Percentiles rank a stretch among this genome's conserved stretches.
Conservation (phyloP, 2,797 vertebrate genomes). For the Oreochromis grahami region DNA sequence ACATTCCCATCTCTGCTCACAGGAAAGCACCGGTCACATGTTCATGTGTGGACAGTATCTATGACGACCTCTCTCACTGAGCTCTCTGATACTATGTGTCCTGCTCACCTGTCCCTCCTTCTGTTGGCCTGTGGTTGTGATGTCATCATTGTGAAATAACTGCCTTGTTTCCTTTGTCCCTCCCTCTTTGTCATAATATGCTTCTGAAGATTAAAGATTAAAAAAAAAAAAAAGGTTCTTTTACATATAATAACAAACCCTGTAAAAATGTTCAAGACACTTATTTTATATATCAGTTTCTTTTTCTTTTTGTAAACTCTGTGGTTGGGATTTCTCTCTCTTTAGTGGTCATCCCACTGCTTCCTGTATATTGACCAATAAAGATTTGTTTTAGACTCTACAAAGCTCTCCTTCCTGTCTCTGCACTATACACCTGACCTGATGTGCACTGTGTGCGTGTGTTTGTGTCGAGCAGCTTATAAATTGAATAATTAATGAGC, state of each 20-base stretch:
- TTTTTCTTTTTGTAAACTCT: constrained; percentile 77
- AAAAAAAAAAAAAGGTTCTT: constrained; percentile 56
- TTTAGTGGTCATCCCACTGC: constrained; percentile 76
- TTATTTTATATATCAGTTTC: constrained; percentile 78
- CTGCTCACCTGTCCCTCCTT: constrained; percentile 6
- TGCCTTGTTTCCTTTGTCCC: constrained; percentile 48
- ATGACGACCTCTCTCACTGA: background rate
- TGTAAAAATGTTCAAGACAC: constrained; percentile 74
- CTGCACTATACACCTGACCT: background rate
- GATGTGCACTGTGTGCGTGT: background rate
- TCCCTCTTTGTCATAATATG: constrained; percentile 58
- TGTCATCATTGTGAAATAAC: constrained; percentile 72
- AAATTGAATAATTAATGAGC: background rate
- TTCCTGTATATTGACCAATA: constrained; percentile 83
- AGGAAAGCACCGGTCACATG: background rate
- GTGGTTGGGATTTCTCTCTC: constrained; percentile 71
- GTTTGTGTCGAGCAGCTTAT: background rate
- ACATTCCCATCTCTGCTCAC: background rate
- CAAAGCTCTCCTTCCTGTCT: background rate
- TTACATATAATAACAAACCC: constrained; percentile 69
- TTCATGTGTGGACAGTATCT: background rate
- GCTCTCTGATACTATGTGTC: background rate
- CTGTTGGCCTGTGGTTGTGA: constrained; percentile 69
- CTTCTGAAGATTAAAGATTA: constrained; percentile 49
- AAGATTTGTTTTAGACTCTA: constrained; percentile 82